These are phyloP conservation scores for Standfussiana lucernea DNA, from an alignment of 2,888 invertebrate species.

Conservation along the genomic window DNA sequence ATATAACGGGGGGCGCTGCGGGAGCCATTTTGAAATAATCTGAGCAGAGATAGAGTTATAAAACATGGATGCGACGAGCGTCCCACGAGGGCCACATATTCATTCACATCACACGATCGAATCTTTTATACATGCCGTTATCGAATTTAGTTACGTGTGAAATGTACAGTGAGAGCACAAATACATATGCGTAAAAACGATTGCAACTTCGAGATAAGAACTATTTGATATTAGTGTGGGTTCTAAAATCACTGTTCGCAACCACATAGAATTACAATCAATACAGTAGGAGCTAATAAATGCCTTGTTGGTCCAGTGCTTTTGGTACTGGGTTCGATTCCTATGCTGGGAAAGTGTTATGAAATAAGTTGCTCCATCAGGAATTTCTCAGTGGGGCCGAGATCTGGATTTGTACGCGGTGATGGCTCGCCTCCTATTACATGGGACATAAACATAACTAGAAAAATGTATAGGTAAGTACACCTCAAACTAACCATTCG, in stretches of 20 bases:
- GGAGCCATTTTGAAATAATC: slow-evolving; percentile 63
- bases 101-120: slow-evolving; percentile 51
- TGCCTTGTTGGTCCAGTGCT: neutral
- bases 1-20: slow-evolving; percentile 25
- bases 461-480: neutral
- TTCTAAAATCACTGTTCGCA: neutral
- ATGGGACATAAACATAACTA: neutral
- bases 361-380: neutral
- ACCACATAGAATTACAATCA: neutral
- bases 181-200: neutral
- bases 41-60: slow-evolving; percentile 61
- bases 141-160: slow-evolving; percentile 57
- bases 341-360: neutral
- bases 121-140: slow-evolving; percentile 59
- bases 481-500: neutral
- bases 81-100: slow-evolving; percentile 55
- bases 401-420: neutral
- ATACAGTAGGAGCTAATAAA: neutral
- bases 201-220: neutral
- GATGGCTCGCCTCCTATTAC: neutral
- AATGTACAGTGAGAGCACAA: slow-evolving; percentile 10
- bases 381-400: neutral
- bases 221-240: neutral
- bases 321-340: neutral
- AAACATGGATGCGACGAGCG: slow-evolving; percentile 60